These are phyloP conservation scores for Nesidiocoris tenuis DNA, from an alignment of 2,888 invertebrate species.

Conservation along the genomic window DNA sequence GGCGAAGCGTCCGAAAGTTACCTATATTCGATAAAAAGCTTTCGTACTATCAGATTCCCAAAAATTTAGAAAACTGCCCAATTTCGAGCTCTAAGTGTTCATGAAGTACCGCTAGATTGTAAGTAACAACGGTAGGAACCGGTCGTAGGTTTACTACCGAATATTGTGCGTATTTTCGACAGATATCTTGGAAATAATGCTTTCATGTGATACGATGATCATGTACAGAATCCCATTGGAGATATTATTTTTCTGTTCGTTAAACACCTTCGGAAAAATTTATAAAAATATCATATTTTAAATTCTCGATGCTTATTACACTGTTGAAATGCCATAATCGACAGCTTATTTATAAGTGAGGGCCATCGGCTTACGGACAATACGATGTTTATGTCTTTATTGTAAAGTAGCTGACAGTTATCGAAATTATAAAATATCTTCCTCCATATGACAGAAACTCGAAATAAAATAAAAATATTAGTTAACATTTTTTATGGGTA, in stretches of 20 bases:
- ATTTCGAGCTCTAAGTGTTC: background rate
- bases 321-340: background rate
- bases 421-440: no score
- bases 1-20: background rate
- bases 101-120: background rate
- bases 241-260: slow-evolving; percentile 6
- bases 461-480: no score
- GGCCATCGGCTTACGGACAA: background rate
- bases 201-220: background rate
- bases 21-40: background rate
- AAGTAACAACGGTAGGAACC: background rate
- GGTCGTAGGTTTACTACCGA: background rate
- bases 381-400: slow-evolving; percentile 21
- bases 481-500: no score
- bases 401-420: no score
- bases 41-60: background rate
- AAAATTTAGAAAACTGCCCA: background rate
- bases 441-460: no score
- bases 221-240: slow-evolving; percentile 3
- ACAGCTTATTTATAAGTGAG: background rate
- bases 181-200: background rate
- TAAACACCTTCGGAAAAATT: slow-evolving; percentile 10
- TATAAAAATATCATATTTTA: slow-evolving; percentile 2
- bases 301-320: background rate
- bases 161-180: background rate